Percentiles rank a stretch among this genome's conserved stretches.
phyloP scores from a whole-genome alignment of 2,797 vertebrate species.

The Melanotaenia parkinsoni region DNA sequence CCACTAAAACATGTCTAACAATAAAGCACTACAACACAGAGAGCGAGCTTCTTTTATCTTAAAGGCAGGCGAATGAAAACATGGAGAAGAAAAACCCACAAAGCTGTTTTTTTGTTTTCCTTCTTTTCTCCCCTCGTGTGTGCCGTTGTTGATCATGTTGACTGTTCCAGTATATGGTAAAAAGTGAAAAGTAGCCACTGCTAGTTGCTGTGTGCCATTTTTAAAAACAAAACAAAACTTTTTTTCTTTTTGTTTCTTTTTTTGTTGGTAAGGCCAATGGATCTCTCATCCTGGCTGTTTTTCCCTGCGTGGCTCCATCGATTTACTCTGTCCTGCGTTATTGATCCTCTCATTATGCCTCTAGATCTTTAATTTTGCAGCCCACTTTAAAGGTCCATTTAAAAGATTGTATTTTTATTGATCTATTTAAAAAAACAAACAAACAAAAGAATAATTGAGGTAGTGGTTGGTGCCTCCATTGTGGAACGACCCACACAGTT shows the following conservation, averaged over 20 bases:
- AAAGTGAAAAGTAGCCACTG: constrained; percentile 90
- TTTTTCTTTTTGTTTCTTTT: constrained; percentile 20
- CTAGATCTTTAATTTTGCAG: constrained; percentile 89
- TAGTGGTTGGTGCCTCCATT: constrained; percentile 84
- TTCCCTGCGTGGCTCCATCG: constrained; percentile 82
- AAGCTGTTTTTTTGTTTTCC: constrained; percentile 82
- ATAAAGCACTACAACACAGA: constrained; percentile 91
- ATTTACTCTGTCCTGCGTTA: constrained; percentile 78
- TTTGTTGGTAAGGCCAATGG: constrained; percentile 34
- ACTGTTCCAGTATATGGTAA: constrained; percentile 96
- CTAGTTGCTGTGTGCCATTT: constrained; percentile 97
- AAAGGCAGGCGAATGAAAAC: constrained; percentile 63
- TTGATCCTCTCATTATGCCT: constrained; percentile 88
- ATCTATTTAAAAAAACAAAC: constrained; percentile 93
- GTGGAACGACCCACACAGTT: constrained; percentile 90
- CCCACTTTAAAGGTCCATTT: constrained; percentile 90
- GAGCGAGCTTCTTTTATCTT: constrained; percentile 56
- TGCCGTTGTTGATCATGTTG: constrained; percentile 92
- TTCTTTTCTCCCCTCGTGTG: constrained; percentile 86
- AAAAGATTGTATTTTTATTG: constrained; percentile 99
- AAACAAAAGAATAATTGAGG: constrained; percentile 73
- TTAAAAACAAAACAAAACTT: constrained; percentile 25
- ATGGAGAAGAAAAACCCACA: constrained; percentile 51
- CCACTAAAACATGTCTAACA: constrained; percentile 71
- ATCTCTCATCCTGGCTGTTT: constrained; percentile 79